Evolutionary conservation across 1,140 invertebrate genomes (phyloP), one percentile per base, ranked within the genome.

Genomic region (Panagrolaimus sp.): DNA sequence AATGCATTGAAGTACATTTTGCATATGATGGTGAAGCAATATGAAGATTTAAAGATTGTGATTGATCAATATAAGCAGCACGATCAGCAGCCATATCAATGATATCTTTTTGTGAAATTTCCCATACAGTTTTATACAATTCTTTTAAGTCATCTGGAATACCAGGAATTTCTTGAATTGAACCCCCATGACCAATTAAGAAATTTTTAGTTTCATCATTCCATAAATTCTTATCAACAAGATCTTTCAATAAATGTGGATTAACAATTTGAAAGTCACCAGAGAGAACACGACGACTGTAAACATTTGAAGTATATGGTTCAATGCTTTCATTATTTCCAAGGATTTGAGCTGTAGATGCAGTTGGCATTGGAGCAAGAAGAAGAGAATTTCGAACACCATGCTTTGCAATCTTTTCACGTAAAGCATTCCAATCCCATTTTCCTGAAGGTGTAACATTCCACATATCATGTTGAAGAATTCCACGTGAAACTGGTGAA

Each of bases 241-340:
- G 84, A 86, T 98, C 95, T 79, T 89, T 89, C 8, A 98, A 81
- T 42, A 98, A 85, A 86, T 98, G 93, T 76, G 93, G 92, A 85
- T 98, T 98, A 0, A 98, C 93, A 68, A 96, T 87, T 85, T 89
- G 89, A 77, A 90, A 90, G 83, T 90, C 89, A 13, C 93, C 93
- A 42, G 92, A 94, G 11, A 96, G 85, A 1, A 98, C 94, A 51
- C 94, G 86, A 72, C 94, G 86, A 20, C 89, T 89, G 80, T 98
- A 98, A 72, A 98, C 92, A 81, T 98, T 98, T 27, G 90, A 94
- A 0, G 93, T 97, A 82, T 96, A 98, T 0, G 95, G 92, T 84
- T 98, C 95, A 80, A 96, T 91, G 0, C 92, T 92, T 85, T 98
- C 94, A 84, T 97, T 98, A 78, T 98, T 98, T 8, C 95, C 95